phyloP scores from a whole-genome alignment of 2,113 vertebrate species.

The Vidua macroura region DNA sequence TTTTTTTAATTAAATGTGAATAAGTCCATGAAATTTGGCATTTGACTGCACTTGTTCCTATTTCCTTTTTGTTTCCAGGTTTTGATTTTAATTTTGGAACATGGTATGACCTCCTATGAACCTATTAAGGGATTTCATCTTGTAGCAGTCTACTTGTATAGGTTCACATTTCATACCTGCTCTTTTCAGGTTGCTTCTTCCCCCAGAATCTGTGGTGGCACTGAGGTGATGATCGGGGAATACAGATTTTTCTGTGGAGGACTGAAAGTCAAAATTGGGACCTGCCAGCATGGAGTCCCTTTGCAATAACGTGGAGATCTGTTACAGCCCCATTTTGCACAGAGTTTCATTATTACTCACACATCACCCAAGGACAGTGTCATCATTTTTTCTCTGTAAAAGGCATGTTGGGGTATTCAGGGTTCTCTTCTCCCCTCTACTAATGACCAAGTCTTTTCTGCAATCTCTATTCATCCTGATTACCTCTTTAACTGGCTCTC shows the following conservation, averaged over 20 bases:
- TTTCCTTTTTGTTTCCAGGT: neutral
- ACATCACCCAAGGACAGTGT: neutral
- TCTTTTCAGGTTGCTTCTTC: neutral
- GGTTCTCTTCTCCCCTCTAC: neutral
- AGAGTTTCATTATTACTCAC: constrained; percentile 6
- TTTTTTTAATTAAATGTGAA: neutral
- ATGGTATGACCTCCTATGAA: neutral
- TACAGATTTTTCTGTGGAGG: neutral
- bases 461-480: constrained; percentile 41
- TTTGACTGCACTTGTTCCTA: neutral
- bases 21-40: neutral
- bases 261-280: neutral
- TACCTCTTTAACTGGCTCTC: constrained; percentile 47
- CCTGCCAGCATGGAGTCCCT: neutral
- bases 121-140: neutral
- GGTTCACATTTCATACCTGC: neutral
- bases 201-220: neutral
- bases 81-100: neutral
- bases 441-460: constrained; percentile 40
- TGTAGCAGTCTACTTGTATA: neutral
- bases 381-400: neutral
- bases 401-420: neutral
- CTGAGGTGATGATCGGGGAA: neutral
- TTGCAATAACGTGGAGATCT: neutral
- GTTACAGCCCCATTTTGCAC: neutral